Evolutionary conservation across 2,797 vertebrate species (phyloP), one percentile per base, ranked within the genome.

Genomic region (Aulostomus chinensis): DNA sequence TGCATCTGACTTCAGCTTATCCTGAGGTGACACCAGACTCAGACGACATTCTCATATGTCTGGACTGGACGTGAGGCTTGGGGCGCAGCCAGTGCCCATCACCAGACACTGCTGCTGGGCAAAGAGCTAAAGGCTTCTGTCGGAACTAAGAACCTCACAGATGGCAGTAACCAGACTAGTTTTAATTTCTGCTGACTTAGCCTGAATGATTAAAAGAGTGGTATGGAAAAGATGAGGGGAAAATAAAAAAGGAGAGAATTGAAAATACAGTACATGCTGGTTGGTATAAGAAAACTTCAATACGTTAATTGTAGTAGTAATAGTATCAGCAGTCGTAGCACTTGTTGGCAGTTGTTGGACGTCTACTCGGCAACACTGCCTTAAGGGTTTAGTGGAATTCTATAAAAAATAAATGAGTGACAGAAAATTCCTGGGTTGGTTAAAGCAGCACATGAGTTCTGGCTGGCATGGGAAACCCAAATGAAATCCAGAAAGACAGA

Each of bases 11-110:
- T 87, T 68, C 79, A 85, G 17, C 30, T 54, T 86, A 80, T 85
- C 80, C 86, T 80, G 69, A 78, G 74, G 81, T 85, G 87, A 87
- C 87, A 82, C 81, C 69, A 78, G 64, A 76, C 68, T 71, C 56
- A 80, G 79, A 86, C 46, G 33, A 65, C 73, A 83, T 88, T 86
- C 79, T 89, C 81, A 80, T 77, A 86, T 85, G 82, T 87, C 80
- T 76, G 75, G 76, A 79, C 58, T 72, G 77, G 83, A 88, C 68
- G 42, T 73, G 85, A 80, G 78, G 80, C 75, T 78, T 86, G 74
- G 58, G 75, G 16, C 45, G 10, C 11, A 2, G 80, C 83, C 80
- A 86, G 73, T 78, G 62, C 80, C 75, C 80, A 78, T 83, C 83
- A 84, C 40, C 65, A 80, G 67, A 80, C 78, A 64, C 70, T 62